Conservation (phyloP, 2,113 vertebrate genomes). For the Urocynchramus pylzowi region DNA sequence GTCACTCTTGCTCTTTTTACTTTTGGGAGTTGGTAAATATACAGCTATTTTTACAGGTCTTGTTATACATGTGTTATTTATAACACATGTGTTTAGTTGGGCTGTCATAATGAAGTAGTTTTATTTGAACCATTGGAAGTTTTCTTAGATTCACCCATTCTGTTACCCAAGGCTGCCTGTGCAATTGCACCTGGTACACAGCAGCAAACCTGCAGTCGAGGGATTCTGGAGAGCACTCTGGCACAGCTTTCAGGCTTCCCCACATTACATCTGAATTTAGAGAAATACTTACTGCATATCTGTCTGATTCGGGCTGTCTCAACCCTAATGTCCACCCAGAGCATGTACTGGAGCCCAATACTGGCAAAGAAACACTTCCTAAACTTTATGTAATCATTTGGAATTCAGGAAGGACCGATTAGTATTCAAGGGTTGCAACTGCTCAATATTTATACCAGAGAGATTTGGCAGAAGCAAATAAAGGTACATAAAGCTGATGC, state of each 20-base stretch:
- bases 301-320: conserved; percentile 71
- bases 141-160: not conserved
- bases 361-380: conserved; percentile 77
- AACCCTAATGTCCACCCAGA: conserved; percentile 45
- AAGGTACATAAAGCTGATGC: conserved; percentile 77
- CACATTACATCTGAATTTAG: conserved; percentile 74
- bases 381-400: conserved; percentile 81
- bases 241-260: conserved; percentile 34
- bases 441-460: conserved; percentile 83
- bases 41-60: not conserved
- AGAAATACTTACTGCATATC: conserved; percentile 47
- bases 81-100: not conserved
- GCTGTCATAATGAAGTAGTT: not conserved
- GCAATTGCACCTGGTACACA: not conserved
- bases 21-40: not conserved
- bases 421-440: conserved; percentile 72
- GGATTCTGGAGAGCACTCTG: not conserved
- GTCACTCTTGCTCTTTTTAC: not conserved
- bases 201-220: not conserved
- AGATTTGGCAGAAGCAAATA: conserved; percentile 79
- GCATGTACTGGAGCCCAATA: conserved; percentile 16
- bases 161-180: not conserved
- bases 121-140: not conserved
- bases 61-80: not conserved
- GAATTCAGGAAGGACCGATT: conserved; percentile 82